Base-by-base conservation (phyloP, 2,797 vertebrate genomes). In the Labeo calbasu region DNA sequence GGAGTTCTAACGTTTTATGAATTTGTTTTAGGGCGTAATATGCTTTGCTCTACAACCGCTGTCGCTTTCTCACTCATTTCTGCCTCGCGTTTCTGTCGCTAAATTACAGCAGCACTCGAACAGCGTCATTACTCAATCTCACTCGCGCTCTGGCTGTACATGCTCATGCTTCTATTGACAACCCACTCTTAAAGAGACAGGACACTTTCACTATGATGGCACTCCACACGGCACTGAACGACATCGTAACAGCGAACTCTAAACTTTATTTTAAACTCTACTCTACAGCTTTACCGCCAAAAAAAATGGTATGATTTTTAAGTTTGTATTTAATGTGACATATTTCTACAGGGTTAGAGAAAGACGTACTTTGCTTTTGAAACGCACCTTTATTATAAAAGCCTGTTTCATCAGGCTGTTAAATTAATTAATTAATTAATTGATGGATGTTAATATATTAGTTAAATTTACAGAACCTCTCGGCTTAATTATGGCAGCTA, bases 171-270 rank as follows among this genome's bases (percentile, higher is more conserved):
- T 80, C 85, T 69, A 9, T 68, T 68, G 77, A 89, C 91, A 82
- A 84, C 93, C 93, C 93, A 93, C 92, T 93, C 93, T 94, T 95
- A 95, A 95, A 95, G 94, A 80, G 83, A 92, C 88, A 94, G 43
- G 57, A n/a, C 61, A 3, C 61, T 36, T 79, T 50, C 8, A 79
- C n/a, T 51, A n/a, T 65, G 59, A 50, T 43, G 3, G 10, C n/a
- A 3, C 14, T 17, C 53, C 32, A 51, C 7, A 68, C 17, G 59
- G 11, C 40, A 51, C 50, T 73, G 21, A 36, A 55, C 11, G 1
- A 75, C 2, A 40, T 1, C 5, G 32, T 15, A 28, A 15, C 23
- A 28, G 25, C 13, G 8, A 7, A 17, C 15, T 32, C 7, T 40
- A 0, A 40, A 76, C 32, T 40, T 55, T 1, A 40, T 57, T 76